Base-by-base conservation (phyloP, 53 echinoderm and acorn worm species). In the Stichopus horrens region DNA sequence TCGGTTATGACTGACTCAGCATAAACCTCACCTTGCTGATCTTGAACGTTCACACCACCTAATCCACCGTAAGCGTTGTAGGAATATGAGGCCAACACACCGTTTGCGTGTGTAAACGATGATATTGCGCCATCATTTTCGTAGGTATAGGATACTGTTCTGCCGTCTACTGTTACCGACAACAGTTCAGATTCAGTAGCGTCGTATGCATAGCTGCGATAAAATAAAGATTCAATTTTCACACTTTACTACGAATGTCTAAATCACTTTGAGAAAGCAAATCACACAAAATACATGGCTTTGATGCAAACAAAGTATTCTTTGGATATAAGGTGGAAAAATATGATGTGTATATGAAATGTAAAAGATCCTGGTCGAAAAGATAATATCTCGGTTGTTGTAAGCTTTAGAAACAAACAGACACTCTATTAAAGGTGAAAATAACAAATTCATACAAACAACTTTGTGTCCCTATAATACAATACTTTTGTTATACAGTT, bases 151-250 rank as follows among this genome's bases (percentile, higher is more conserved):
- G 77, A 59, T 19, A 88, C 59, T 9, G 59, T 57, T 18, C 81
- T 23, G 53, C 59, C 91, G 52, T 88, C 79, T 6, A 83, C 76
- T 6, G 78, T 79, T 10, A 82, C 88, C 21, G 91, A 91, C 52
- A 23, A 67, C 21, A 91, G 73, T 6, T 73, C 88, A 16, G n/a
- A 55, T 66, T 56, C 78, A 14, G 78, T 54, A 54, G 57, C 54
- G 76, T 91, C 91, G 74, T 91, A 91, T 5, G 82, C 80, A 56
- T 91, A 91, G 73, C 91, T 91, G 59, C 22, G 8, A 6, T 54
- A 8, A 53, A 57, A 52, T 7, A 13, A 76, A 4, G 9, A 23
- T 16, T 16, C 75, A 19, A 75, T 51, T 51, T 14, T 75, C 75
- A 23, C 20, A 37, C 37, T 37, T 37, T 37, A n/a, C 11, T 67